Evolutionary conservation across 2,888 invertebrate genomes (phyloP).

Genomic region (Suillia variegata): DNA sequence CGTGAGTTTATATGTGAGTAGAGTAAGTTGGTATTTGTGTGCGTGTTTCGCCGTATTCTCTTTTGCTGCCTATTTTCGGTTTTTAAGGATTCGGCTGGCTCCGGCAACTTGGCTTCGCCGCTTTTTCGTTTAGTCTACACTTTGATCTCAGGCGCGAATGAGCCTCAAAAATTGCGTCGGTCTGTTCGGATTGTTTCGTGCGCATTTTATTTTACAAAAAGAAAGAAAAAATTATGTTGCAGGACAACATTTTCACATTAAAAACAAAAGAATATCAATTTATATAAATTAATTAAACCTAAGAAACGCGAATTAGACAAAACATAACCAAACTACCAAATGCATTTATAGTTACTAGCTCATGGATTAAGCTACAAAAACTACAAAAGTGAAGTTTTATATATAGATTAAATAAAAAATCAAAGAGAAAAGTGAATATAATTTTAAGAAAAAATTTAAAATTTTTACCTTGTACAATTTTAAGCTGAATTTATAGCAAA

Average conservation of each 20-base stretch:
- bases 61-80: slow-evolving; percentile 12
- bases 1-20: slow-evolving; percentile 7
- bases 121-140: slow-evolving; percentile 45
- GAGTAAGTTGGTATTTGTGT: slow-evolving; percentile 21
- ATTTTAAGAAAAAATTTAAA: background rate
- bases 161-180: slow-evolving; percentile 28
- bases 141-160: slow-evolving; percentile 54
- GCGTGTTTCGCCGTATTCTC: slow-evolving; percentile 27
- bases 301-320: slow-evolving; percentile 11
- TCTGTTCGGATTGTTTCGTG: background rate
- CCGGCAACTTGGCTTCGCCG: slow-evolving; percentile 24
- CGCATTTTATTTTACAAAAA: slow-evolving; percentile 27
- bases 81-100: slow-evolving; percentile 40
- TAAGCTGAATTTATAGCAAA: background rate
- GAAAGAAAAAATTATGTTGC: slow-evolving; percentile 34
- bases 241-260: slow-evolving; percentile 29
- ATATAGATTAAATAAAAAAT: slow-evolving; percentile 19
- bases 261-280: slow-evolving; percentile 8
- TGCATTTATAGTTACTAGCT: slow-evolving; percentile 28
- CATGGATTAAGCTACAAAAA: background rate
- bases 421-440: slow-evolving; percentile 12
- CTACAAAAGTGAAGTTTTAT: background rate
- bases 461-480: background rate
- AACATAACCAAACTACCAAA: slow-evolving; percentile 21
- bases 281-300: slow-evolving; percentile 16